Conservation (phyloP, 2,113 vertebrate genomes). For the Pandion haliaetus region DNA sequence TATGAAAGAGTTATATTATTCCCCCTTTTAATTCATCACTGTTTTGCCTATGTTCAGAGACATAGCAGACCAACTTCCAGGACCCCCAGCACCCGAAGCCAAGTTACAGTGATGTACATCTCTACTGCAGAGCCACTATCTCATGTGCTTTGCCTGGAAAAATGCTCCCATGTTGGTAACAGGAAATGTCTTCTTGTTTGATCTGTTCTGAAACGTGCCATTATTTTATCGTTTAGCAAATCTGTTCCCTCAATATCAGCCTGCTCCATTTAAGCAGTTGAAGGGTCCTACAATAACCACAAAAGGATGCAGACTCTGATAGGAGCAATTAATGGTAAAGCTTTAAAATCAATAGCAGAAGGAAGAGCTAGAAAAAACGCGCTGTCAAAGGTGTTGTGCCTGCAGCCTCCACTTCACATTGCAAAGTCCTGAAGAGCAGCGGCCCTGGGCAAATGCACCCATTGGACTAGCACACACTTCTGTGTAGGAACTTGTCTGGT, state of each 20-base stretch:
- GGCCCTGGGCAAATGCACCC: neutral
- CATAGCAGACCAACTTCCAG: neutral
- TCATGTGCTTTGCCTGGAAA: neutral
- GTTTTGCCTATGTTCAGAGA: neutral
- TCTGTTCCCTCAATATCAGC: neutral
- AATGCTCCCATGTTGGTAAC: rapidly evolving
- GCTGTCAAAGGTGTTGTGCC: neutral
- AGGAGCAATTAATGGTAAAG: neutral
- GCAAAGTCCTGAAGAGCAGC: neutral
- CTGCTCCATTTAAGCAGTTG: neutral
- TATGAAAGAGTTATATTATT: neutral
- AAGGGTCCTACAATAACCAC: neutral
- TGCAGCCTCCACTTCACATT: neutral
- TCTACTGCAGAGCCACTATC: neutral
- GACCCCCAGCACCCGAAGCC: rapidly evolving
- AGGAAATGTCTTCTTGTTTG: neutral
- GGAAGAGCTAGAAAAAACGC: neutral
- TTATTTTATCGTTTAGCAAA: neutral
- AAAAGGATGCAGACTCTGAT: neutral
- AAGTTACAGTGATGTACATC: neutral
- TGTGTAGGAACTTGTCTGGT: neutral
- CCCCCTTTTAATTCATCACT: neutral
- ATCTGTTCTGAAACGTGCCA: neutral
- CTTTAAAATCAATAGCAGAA: neutral
- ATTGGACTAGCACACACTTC: neutral